Conservation (phyloP, 1,140 invertebrate genomes). For the Drusus annulatus region DNA sequence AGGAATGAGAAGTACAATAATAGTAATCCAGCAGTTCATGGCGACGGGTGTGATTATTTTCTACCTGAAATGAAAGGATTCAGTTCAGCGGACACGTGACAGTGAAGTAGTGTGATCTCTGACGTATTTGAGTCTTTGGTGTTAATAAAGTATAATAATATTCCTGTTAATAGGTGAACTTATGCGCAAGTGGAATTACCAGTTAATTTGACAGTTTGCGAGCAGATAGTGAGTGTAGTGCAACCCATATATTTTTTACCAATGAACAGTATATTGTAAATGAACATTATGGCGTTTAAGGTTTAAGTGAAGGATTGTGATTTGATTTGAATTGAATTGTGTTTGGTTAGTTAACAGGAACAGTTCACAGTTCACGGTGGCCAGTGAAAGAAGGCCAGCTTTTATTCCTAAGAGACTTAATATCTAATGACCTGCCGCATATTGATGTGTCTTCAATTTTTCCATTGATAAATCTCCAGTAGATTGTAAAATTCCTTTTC, state of each 20-base stretch:
- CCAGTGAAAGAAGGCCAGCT: constrained; percentile 57
- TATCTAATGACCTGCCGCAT: constrained; percentile 35
- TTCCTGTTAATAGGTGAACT: constrained; percentile 46
- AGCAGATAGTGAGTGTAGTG: constrained; percentile 36
- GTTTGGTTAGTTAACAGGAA: constrained; percentile 42
- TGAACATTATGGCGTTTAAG: constrained; percentile 18
- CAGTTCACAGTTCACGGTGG: constrained; percentile 21
- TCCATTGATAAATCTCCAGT: constrained; percentile 22
- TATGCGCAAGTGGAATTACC: constrained; percentile 21
- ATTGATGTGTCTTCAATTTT: constrained; percentile 36
- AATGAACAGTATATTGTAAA: constrained; percentile 18
- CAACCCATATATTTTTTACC: constrained; percentile 43
- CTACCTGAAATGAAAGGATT: constrained; percentile 7
- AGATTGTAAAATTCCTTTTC: constrained; percentile 32
- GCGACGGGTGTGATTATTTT: not conserved
- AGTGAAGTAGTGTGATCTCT: constrained; percentile 50
- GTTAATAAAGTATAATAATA: constrained; percentile 34
- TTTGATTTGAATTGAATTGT: constrained; percentile 52
- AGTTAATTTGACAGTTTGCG: constrained; percentile 37
- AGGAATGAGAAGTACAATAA: constrained; percentile 2
- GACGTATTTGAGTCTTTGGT: constrained; percentile 41
- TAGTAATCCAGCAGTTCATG: not conserved
- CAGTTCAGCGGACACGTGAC: constrained; percentile 12
- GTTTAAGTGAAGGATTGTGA: constrained; percentile 53
- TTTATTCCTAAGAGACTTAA: constrained; percentile 52